Conservation (phyloP, 2,113 vertebrate species). For the Alectura lathami region DNA sequence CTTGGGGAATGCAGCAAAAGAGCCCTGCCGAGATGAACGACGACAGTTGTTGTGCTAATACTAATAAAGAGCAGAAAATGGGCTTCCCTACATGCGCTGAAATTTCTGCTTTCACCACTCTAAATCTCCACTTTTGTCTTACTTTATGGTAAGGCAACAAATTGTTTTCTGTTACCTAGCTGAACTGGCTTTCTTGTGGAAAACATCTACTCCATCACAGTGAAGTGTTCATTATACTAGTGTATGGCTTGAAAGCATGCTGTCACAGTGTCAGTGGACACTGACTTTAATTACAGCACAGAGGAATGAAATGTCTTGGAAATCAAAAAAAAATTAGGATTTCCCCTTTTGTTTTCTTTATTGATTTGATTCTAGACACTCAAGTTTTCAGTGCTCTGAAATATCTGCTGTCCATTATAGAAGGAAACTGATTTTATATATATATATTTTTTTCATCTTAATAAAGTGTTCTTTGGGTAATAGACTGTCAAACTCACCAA, state of each 20-base stretch:
- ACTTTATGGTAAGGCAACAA: background rate
- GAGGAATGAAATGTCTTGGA: background rate
- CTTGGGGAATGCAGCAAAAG: conserved; percentile 73
- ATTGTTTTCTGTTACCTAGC: background rate
- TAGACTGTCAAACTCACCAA: background rate
- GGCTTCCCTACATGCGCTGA: background rate
- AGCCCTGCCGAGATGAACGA: conserved; percentile 71
- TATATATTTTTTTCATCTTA: background rate
- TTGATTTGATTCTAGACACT: background rate
- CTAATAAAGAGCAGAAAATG: conserved; percentile 56
- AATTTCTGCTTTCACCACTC: background rate
- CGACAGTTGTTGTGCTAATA: conserved; percentile 58
- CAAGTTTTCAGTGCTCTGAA: background rate
- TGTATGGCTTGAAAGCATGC: background rate
- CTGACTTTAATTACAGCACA: background rate
- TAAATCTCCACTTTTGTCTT: conserved; percentile 3
- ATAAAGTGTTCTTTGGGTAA: background rate
- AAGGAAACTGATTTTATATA: background rate
- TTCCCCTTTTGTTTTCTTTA: background rate
- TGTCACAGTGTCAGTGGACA: background rate
- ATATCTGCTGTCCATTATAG: background rate
- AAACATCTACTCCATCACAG: background rate
- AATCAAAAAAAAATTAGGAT: background rate
- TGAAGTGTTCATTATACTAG: background rate
- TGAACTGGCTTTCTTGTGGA: background rate